A percentile compares a stretch with the other conserved stretches of the same genome.
Conservation (phyloP, 2,888 invertebrate genomes). For the Lasioglossum lativentre region DNA sequence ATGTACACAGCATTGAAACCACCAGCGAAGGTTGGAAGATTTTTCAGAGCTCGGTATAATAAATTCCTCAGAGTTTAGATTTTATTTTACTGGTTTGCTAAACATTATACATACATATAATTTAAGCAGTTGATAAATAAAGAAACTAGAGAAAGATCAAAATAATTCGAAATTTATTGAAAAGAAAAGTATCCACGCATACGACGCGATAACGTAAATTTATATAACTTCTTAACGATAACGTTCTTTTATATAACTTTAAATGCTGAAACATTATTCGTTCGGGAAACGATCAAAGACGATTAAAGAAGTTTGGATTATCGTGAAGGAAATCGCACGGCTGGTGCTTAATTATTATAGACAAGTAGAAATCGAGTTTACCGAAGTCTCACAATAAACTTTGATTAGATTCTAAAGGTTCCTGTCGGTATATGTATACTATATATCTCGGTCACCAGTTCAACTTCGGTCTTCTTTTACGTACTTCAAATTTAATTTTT, state of each 20-base stretch:
- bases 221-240: no score
- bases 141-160: not conserved
- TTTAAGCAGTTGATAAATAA: not conserved
- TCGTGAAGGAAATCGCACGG: not conserved
- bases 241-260: no score
- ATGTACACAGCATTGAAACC: not conserved
- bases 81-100: no score
- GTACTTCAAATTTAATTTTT: not conserved
- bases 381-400: not conserved
- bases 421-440: not conserved
- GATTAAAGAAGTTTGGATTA: not conserved
- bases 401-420: not conserved
- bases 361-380: not conserved
- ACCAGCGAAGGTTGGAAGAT: not conserved
- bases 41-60: not conserved
- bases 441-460: not conserved
- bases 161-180: not conserved
- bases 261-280: not conserved
- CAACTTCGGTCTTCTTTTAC: not conserved
- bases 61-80: no score
- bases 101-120: no score
- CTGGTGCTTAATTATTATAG: not conserved
- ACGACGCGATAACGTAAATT: no score
- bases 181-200: not conserved
- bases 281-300: not conserved